phyloP scores from a whole-genome alignment of 2,888 invertebrate species.

The Miltochrista miniata region DNA sequence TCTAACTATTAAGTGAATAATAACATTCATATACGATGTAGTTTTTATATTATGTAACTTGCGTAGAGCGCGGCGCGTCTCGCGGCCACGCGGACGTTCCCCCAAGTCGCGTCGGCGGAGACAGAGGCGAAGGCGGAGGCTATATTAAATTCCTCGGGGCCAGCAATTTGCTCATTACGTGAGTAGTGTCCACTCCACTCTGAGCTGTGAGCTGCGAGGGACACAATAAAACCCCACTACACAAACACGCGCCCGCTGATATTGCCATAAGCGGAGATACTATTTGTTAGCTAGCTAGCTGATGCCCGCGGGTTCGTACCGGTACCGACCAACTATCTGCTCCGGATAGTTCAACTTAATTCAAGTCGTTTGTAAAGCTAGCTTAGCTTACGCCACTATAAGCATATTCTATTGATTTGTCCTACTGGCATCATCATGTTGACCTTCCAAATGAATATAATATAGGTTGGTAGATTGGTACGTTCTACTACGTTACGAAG shows the following conservation, averaged over 20 bases:
- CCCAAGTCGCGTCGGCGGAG: neutral
- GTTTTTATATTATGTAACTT: neutral
- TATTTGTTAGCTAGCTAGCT: neutral
- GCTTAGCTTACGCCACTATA: too few species aligned
- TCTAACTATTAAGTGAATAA: too few species aligned
- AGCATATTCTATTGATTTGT: too few species aligned
- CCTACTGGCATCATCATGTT: too few species aligned
- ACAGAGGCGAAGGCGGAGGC: slow-evolving; percentile 14
- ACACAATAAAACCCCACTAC: slow-evolving; percentile 5
- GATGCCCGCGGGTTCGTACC: too few species aligned
- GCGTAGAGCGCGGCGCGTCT: neutral
- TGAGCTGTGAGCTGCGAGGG: neutral
- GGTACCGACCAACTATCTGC: too few species aligned
- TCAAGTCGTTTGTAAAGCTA: too few species aligned
- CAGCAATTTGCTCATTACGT: slow-evolving; percentile 45
- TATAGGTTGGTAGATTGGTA: too few species aligned
- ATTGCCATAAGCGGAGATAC: slow-evolving; percentile 1
- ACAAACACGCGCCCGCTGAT: slow-evolving; percentile 1
- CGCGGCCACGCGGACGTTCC: neutral
- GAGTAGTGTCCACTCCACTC: slow-evolving; percentile 13
- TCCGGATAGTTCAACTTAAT: too few species aligned
- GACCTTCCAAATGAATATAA: too few species aligned
- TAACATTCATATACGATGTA: neutral
- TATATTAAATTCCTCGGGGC: slow-evolving; percentile 49
- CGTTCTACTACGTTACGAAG: too few species aligned